Percentiles rank a stretch among this genome's conserved stretches.
phyloP scores from a whole-genome alignment of 2,113 vertebrate species.

The Nycticryphes semicollaris region DNA sequence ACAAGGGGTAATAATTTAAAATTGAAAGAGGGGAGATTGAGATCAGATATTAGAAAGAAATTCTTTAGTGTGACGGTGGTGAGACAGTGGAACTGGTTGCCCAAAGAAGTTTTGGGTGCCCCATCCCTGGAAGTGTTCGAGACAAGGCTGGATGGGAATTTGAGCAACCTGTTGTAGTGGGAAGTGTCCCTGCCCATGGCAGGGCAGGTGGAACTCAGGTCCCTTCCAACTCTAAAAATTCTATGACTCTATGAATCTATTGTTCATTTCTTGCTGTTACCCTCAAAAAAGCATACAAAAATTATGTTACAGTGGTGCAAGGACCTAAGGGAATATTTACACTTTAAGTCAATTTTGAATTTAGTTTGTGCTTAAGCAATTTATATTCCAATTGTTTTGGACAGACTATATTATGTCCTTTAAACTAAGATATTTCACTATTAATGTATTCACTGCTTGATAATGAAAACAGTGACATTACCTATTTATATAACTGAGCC shows the following conservation, averaged over 20 bases:
- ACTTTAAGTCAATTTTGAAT: not conserved
- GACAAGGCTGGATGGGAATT: no score
- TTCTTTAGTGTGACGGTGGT: no score
- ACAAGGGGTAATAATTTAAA: no score
- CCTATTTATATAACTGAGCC: not conserved
- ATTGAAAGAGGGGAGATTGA: no score
- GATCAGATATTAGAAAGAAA: no score
- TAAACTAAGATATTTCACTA: not conserved
- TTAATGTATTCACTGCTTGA: not conserved
- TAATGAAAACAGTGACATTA: not conserved
- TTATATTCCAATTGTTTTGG: not conserved
- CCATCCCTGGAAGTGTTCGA: no score
- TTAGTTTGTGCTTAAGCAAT: not conserved
- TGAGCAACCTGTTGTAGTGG: no score
- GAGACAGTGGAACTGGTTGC: no score
- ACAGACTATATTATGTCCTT: not conserved
- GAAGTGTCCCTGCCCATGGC: no score
- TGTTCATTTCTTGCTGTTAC: not conserved
- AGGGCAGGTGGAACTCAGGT: no score
- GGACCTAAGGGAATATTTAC: not conserved
- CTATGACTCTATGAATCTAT: not conserved
- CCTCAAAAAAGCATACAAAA: not conserved
- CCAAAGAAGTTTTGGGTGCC: no score
- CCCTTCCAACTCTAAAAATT: no score
- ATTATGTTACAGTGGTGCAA: not conserved